phyloP scores from a whole-genome alignment of 2,797 vertebrate species.

The Falco rusticolus region DNA sequence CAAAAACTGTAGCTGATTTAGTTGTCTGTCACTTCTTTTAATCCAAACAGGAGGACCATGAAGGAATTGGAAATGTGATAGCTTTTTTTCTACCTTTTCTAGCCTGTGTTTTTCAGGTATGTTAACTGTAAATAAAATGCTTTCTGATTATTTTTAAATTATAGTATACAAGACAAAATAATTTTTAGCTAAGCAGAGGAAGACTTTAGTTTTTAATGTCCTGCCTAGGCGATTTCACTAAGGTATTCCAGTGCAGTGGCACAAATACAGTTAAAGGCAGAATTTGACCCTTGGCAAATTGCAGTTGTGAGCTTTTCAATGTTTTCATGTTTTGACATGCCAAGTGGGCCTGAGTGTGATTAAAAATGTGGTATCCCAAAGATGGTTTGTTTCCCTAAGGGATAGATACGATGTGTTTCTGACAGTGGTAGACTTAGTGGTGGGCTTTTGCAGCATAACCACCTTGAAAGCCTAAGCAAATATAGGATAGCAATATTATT shows the following conservation, averaged over 20 bases:
- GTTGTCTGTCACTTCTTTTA: neutral
- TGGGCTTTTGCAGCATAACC: neutral
- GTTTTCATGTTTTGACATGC: neutral
- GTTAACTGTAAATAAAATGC: neutral
- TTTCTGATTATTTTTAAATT: neutral
- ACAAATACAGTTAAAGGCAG: neutral
- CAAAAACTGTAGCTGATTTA: neutral
- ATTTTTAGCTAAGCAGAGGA: neutral
- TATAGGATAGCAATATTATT: neutral
- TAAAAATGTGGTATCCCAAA: neutral
- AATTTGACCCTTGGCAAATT: neutral
- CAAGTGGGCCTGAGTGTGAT: neutral
- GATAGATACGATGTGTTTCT: neutral
- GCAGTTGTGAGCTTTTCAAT: neutral
- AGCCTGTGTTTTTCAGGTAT: conserved; percentile 90
- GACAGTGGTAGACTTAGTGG: neutral
- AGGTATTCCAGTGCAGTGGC: neutral
- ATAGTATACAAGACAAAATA: neutral
- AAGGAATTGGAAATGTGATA: conserved; percentile 87
- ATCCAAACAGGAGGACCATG: conserved; percentile 86
- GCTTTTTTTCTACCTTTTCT: conserved; percentile 91
- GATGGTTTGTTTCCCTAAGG: neutral
- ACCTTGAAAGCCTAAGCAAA: neutral
- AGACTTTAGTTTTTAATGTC: neutral
- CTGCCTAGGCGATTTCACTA: neutral